phyloP scores from a whole-genome alignment of 2,797 vertebrate species.

The Ara ararauna region DNA sequence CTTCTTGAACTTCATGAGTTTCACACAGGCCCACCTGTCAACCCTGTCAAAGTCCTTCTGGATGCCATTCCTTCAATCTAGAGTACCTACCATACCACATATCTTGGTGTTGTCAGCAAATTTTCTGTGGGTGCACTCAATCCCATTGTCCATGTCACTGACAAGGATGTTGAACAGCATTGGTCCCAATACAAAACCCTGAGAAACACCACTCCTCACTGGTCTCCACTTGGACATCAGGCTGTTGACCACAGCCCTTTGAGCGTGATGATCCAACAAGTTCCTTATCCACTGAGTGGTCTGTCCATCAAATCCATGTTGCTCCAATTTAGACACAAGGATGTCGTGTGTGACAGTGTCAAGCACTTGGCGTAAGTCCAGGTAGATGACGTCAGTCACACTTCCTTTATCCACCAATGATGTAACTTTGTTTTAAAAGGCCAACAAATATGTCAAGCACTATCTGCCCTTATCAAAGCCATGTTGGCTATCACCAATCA shows the following conservation, averaged over 20 bases:
- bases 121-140: not conserved
- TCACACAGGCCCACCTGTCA: accelerated
- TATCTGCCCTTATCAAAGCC: not conserved
- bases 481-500: not conserved
- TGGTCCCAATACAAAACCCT: not conserved
- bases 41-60: not conserved
- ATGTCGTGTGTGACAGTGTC: not conserved
- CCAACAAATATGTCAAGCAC: not conserved
- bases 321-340: not conserved
- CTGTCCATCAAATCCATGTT: not conserved
- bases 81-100: accelerated
- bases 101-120: not conserved
- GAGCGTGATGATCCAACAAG: not conserved
- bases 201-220: not conserved
- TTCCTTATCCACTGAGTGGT: not conserved
- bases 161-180: not conserved
- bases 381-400: not conserved
- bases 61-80: not conserved
- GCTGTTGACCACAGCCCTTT: not conserved
- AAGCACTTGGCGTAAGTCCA: not conserved
- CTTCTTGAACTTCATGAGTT: not conserved
- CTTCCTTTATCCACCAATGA: not conserved
- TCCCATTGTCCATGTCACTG: not conserved
- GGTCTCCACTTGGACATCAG: not conserved
- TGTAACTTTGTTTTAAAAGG: not conserved